These are phyloP conservation scores for Chinchilla lanigera DNA, from an alignment of 2,113 vertebrate genomes.

Conservation along the genomic window DNA sequence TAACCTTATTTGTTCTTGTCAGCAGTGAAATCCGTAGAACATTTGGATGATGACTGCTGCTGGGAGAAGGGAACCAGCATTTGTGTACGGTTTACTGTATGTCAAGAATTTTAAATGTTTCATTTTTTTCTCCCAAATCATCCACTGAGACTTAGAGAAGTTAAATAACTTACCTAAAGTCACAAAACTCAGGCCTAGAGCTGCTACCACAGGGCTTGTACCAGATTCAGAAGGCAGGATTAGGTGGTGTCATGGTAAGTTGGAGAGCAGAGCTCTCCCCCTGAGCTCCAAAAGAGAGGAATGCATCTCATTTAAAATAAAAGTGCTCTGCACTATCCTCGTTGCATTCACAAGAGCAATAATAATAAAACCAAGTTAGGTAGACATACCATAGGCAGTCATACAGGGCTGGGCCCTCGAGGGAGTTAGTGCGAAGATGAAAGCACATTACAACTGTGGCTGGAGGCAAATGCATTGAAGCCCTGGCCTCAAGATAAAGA, in stretches of 20 bases:
- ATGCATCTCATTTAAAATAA: neutral
- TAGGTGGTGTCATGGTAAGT: accelerated
- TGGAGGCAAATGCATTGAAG: neutral
- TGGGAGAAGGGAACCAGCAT: constrained; percentile 2
- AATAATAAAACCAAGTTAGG: neutral
- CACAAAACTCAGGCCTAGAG: neutral
- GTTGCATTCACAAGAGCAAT: neutral
- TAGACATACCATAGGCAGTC: neutral
- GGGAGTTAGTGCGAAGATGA: neutral
- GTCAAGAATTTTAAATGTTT: constrained; percentile 41
- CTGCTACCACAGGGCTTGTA: no score
- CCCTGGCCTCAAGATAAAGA: neutral
- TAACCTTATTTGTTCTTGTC: constrained; percentile 42
- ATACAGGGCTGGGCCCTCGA: neutral
- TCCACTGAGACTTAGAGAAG: neutral
- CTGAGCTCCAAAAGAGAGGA: neutral
- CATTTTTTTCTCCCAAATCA: constrained; percentile 19
- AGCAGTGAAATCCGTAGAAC: constrained; percentile 36
- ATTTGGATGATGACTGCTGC: constrained; percentile 44
- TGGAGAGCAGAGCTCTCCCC: neutral
- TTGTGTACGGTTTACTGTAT: neutral
- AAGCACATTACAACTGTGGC: neutral
- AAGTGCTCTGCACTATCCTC: neutral
- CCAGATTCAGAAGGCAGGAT: neutral
- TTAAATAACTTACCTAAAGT: constrained; percentile 23